Evolutionary conservation across 2,113 vertebrate genomes (phyloP).

Genomic region (Channa argus): DNA sequence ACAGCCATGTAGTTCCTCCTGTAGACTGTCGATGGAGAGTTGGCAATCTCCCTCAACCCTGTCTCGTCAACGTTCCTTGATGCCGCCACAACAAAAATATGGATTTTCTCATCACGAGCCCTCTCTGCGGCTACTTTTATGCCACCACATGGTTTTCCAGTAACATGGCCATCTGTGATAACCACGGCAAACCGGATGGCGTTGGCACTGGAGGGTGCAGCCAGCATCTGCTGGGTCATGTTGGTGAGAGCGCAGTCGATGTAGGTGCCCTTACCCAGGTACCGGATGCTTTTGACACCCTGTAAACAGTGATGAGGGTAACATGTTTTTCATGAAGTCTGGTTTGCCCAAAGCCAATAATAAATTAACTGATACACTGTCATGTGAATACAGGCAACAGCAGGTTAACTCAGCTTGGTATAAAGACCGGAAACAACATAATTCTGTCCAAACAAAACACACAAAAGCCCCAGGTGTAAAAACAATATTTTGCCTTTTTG

Average conservation of each 20-base stretch:
- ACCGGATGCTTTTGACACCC: conserved; percentile 77
- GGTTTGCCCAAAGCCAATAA: not conserved
- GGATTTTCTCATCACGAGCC: conserved; percentile 87
- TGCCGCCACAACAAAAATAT: conserved; percentile 89
- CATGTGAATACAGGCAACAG: not conserved
- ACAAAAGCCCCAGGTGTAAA: not conserved
- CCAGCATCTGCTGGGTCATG: conserved; percentile 85
- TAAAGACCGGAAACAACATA: too few species aligned
- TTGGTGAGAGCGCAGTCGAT: conserved; percentile 91
- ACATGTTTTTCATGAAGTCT: not conserved
- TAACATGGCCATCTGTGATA: conserved; percentile 95
- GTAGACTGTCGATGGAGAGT: conserved; percentile 86
- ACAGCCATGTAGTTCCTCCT: conserved; percentile 87
- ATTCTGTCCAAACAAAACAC: too few species aligned
- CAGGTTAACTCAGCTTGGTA: too few species aligned
- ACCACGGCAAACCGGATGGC: conserved; percentile 88
- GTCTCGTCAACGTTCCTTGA: conserved; percentile 86
- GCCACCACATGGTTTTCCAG: conserved; percentile 88
- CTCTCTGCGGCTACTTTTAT: conserved; percentile 90
- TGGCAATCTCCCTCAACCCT: conserved; percentile 90
- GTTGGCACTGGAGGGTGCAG: not conserved
- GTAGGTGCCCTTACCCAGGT: conserved; percentile 93
- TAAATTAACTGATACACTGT: not conserved
- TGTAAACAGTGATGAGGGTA: conserved; percentile 26
- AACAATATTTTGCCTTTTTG: not conserved